phyloP scores from a whole-genome alignment of 2,888 invertebrate species.

The Sicus ferrugineus region DNA sequence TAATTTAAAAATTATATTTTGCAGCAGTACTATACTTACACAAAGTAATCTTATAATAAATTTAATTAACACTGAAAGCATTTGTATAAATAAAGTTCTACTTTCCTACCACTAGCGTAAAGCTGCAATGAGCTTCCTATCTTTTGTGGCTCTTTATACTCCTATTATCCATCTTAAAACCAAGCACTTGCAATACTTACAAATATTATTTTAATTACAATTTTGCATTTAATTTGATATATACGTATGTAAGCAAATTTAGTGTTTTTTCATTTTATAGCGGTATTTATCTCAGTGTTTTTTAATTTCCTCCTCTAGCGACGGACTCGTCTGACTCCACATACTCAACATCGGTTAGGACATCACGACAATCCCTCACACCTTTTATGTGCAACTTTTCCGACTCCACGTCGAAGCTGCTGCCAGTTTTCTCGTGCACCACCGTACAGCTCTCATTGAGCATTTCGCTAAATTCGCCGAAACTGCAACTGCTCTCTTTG shows the following conservation, averaged over 20 bases:
- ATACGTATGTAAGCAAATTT: background rate
- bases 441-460: slow-evolving; percentile 65
- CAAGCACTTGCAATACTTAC: background rate
- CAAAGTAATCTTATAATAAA: no score
- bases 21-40: no score
- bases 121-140: no score
- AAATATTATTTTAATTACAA: background rate
- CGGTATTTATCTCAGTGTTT: no score
- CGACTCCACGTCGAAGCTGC: slow-evolving; percentile 64
- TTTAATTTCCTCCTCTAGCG: slow-evolving; percentile 54
- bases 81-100: no score
- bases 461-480: slow-evolving; percentile 61
- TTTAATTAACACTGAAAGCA: no score
- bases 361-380: slow-evolving; percentile 62
- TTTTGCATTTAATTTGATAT: background rate
- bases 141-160: no score
- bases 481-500: slow-evolving; percentile 42
- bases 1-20: no score
- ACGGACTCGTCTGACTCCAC: slow-evolving; percentile 62
- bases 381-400: slow-evolving; percentile 68
- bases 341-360: slow-evolving; percentile 68
- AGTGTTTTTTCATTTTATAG: background rate
- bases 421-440: slow-evolving; percentile 64
- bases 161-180: no score
- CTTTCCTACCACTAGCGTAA: no score